Evolutionary conservation across 2,113 vertebrate genomes (phyloP).

Genomic region (Circaetus gallicus): DNA sequence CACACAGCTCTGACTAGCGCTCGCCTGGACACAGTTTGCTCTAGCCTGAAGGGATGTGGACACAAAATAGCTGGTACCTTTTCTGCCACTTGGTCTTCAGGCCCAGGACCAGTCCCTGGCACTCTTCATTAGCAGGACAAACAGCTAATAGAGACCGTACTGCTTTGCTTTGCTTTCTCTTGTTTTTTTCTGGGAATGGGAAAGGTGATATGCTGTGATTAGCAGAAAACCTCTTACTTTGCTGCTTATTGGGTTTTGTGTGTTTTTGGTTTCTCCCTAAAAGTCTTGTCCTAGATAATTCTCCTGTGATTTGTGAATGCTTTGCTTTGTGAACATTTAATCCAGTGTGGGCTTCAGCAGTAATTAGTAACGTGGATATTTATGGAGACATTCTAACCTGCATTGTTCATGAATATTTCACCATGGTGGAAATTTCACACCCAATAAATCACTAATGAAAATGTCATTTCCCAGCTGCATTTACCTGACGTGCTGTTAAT

Average conservation of each 20-base stretch:
- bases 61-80: not conserved
- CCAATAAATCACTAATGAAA: constrained; percentile 80
- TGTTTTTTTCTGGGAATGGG: not conserved
- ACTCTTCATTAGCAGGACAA: not conserved
- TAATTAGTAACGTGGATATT: constrained; percentile 65
- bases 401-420: constrained; percentile 71
- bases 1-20: rapidly evolving
- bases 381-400: constrained; percentile 61
- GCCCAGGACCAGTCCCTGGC: not conserved
- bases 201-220: not conserved
- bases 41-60: not conserved
- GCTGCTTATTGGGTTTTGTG: constrained; percentile 5
- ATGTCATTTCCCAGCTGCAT: constrained; percentile 77
- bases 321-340: constrained; percentile 60
- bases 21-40: not conserved
- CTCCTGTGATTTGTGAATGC: not conserved
- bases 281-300: constrained; percentile 47
- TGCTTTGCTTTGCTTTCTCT: not conserved
- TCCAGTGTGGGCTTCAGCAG: constrained; percentile 25
- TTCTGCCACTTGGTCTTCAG: not conserved
- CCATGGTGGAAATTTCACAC: constrained; percentile 72
- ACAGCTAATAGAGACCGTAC: not conserved
- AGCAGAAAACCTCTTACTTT: constrained; percentile 31
- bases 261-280: constrained; percentile 29
- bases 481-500: constrained; percentile 77